These are phyloP conservation scores for Zalophus californianus DNA, from an alignment of 2,797 vertebrate genomes.

Conservation along the genomic window DNA sequence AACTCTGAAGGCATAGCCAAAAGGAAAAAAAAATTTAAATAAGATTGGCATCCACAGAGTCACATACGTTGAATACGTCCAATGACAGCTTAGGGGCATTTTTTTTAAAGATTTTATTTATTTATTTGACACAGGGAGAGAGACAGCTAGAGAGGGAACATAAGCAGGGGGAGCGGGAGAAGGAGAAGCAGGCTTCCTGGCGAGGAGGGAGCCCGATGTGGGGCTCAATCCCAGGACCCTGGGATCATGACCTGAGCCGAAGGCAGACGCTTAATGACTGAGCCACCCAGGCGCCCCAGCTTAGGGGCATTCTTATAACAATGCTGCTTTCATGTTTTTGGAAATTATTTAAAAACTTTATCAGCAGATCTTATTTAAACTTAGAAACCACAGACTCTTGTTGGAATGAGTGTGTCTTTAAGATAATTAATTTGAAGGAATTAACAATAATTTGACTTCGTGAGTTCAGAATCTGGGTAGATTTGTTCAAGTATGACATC, in stretches of 20 bases:
- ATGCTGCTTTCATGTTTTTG: neutral
- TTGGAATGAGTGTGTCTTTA: neutral
- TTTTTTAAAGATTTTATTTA: too few species aligned
- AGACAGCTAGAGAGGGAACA: too few species aligned
- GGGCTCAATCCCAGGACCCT: too few species aligned
- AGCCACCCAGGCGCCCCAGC: too few species aligned
- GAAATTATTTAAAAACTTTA: neutral
- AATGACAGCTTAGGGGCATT: neutral
- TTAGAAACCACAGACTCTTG: neutral
- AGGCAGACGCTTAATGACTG: too few species aligned
- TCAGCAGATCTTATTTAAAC: neutral
- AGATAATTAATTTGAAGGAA: neutral
- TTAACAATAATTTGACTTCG: neutral
- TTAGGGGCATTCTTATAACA: neutral
- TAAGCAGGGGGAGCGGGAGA: too few species aligned
- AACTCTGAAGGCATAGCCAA: neutral
- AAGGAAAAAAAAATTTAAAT: neutral
- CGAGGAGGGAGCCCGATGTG: too few species aligned
- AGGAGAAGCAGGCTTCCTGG: too few species aligned
- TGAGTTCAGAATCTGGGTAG: neutral
- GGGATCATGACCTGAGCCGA: too few species aligned
- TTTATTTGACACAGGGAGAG: too few species aligned
- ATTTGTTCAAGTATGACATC: neutral
- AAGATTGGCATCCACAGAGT: neutral
- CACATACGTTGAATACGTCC: neutral